These are phyloP conservation scores for Dasysyrphus albostriatus DNA, from an alignment of 2,888 invertebrate species.

Conservation along the genomic window DNA sequence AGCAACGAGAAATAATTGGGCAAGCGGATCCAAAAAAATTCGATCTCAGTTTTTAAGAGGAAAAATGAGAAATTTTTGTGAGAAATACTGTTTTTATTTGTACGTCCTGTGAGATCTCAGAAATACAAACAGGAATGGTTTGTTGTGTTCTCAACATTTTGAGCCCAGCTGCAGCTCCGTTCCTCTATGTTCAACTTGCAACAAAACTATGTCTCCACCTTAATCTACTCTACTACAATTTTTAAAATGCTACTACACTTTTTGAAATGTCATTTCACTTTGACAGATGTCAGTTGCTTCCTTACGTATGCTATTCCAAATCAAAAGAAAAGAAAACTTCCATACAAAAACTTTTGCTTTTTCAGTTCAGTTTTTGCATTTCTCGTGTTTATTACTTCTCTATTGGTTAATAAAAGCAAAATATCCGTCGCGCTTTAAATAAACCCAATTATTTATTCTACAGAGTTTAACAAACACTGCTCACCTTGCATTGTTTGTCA, in stretches of 20 bases:
- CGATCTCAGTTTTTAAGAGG: too few relatives aligned
- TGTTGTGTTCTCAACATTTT: too few relatives aligned
- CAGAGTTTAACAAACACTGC: background rate
- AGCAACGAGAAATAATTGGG: too few relatives aligned
- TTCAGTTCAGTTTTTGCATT: slow-evolving; percentile 55
- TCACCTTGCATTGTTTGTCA: slow-evolving; percentile 27
- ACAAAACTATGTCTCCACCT: too few relatives aligned
- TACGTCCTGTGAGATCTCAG: too few relatives aligned
- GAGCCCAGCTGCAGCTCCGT: too few relatives aligned
- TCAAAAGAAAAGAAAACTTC: background rate
- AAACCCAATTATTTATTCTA: background rate
- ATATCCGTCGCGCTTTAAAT: background rate
- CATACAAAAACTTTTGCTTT: slow-evolving; percentile 11
- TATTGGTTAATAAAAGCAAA: background rate
- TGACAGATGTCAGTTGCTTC: slow-evolving; percentile 42
- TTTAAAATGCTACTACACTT: slow-evolving; percentile 25
- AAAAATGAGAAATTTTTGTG: too few relatives aligned
- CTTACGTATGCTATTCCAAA: background rate
- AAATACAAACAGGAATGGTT: too few relatives aligned
- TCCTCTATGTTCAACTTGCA: too few relatives aligned
- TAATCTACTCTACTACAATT: background rate
- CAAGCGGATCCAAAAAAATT: too few relatives aligned
- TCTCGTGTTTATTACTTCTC: slow-evolving; percentile 4
- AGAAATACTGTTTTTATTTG: too few relatives aligned
- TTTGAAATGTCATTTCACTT: slow-evolving; percentile 9